A percentile compares a stretch with the other conserved stretches of the same genome.
Evolutionary conservation across 2,888 invertebrate species (phyloP).

Genomic region (Globia sparganii): DNA sequence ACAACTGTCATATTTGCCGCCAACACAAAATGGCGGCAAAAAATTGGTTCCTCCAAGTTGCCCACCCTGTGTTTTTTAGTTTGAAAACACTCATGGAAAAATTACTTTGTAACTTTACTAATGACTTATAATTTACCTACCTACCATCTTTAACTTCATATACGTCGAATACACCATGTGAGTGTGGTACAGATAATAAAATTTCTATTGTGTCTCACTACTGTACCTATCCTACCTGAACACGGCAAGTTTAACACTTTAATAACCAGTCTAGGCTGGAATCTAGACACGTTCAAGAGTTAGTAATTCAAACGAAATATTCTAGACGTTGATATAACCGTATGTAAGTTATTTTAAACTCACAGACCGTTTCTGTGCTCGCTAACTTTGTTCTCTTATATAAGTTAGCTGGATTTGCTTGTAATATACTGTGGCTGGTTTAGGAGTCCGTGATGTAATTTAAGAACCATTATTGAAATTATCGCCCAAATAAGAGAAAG

Average conservation of each 20-base stretch:
- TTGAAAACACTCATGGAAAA: too few species aligned
- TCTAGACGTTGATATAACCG: slow-evolving; percentile 9
- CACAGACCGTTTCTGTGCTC: slow-evolving; percentile 20
- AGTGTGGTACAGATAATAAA: too few species aligned
- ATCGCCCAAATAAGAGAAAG: too few species aligned
- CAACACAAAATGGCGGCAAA: too few species aligned
- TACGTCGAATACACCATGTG: too few species aligned
- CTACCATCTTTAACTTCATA: too few species aligned
- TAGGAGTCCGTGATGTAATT: not conserved
- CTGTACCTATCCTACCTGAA: not conserved
- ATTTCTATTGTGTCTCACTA: too few species aligned
- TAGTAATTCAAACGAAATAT: slow-evolving; percentile 21
- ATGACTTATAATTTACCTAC: too few species aligned
- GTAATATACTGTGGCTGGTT: not conserved
- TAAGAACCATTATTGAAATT: too few species aligned
- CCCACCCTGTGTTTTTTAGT: too few species aligned
- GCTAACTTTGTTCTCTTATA: slow-evolving; percentile 9
- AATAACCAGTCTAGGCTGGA: not conserved
- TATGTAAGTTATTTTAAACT: slow-evolving; percentile 38
- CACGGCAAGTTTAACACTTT: slow-evolving; percentile 12
- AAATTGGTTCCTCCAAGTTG: too few species aligned
- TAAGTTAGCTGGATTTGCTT: not conserved
- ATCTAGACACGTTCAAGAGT: slow-evolving; percentile 3
- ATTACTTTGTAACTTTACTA: not conserved
- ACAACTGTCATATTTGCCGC: too few species aligned